phyloP scores from a whole-genome alignment of 1,140 invertebrate species.

The Philotrypesis tridentata region DNA sequence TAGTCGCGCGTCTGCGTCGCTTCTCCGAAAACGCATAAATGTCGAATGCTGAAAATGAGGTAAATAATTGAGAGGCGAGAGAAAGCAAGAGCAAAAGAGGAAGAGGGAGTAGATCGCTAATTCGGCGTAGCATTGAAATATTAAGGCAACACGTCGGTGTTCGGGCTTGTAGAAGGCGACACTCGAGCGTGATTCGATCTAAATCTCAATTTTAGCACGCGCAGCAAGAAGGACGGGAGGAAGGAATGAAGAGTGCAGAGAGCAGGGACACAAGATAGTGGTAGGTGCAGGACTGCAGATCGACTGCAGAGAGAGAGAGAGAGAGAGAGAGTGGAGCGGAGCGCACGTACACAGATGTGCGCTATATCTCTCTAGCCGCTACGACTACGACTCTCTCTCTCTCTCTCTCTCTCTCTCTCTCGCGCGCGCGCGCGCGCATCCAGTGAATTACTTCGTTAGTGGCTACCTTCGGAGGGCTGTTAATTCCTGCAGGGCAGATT shows the following conservation, averaged over 20 bases:
- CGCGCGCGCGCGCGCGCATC: constrained; percentile 63
- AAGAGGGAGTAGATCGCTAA: neutral
- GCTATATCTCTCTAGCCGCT: constrained; percentile 42
- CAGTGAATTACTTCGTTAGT: constrained; percentile 76
- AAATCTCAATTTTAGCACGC: constrained; percentile 70
- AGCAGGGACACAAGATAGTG: too few relatives aligned
- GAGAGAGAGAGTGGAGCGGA: neutral
- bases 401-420: constrained; percentile 48
- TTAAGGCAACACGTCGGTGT: neutral
- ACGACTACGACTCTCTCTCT: constrained; percentile 45
- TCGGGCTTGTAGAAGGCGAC: constrained; percentile 43
- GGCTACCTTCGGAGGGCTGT: constrained; percentile 75
- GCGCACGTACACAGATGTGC: neutral
- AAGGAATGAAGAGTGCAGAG: neutral
- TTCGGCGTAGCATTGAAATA: constrained; percentile 45
- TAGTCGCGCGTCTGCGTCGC: too few relatives aligned
- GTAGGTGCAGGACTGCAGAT: too few relatives aligned
- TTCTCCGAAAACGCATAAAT: too few relatives aligned
- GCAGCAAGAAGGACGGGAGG: neutral
- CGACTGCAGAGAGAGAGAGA: neutral
- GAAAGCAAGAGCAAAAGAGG: neutral
- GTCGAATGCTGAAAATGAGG: too few relatives aligned
- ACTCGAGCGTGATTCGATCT: constrained; percentile 65
- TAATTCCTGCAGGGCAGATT: constrained; percentile 75
- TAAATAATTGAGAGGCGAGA: too few relatives aligned